phyloP scores from a whole-genome alignment of 2,888 invertebrate species.

The Orchestes rusci region DNA sequence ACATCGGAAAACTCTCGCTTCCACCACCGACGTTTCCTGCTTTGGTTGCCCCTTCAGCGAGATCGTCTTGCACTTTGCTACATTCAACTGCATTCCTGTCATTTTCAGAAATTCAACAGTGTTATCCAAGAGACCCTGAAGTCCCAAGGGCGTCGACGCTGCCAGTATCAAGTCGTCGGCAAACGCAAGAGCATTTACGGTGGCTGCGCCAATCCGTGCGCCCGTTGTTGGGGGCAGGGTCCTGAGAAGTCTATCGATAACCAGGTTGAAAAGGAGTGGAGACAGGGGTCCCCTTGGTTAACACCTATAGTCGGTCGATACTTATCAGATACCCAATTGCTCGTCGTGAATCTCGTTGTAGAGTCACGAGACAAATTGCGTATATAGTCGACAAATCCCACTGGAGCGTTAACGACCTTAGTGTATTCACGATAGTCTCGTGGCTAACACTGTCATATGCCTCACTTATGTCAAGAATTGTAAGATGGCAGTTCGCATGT shows the following conservation, averaged over 20 bases:
- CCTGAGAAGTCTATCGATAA: conserved; percentile 30
- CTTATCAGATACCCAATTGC: background rate
- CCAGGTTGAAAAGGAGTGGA: conserved; percentile 29
- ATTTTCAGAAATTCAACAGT: background rate
- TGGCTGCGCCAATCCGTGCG: background rate
- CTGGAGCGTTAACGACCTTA: conserved; percentile 35
- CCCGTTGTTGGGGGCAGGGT: background rate
- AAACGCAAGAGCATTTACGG: conserved; percentile 4
- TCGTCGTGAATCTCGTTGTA: conserved; percentile 1
- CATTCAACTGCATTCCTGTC: conserved; percentile 4
- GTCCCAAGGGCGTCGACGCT: conserved; percentile 1
- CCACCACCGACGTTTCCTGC: conserved; percentile 3
- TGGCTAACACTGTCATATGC: conserved; percentile 39
- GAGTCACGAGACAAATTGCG: background rate
- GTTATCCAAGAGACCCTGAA: background rate
- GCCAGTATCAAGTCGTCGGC: conserved; percentile 5
- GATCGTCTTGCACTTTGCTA: conserved; percentile 3
- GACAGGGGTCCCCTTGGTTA: conserved; percentile 42
- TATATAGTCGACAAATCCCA: background rate
- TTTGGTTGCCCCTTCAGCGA: conserved; percentile 5
- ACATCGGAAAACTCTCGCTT: background rate
- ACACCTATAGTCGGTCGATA: conserved; percentile 32
- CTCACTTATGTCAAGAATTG: conserved; percentile 40
- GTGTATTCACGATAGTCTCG: conserved; percentile 28
- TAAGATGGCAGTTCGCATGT: background rate